phyloP scores from a whole-genome alignment of 1,140 invertebrate species.

The Acromyrmex echinatior region DNA sequence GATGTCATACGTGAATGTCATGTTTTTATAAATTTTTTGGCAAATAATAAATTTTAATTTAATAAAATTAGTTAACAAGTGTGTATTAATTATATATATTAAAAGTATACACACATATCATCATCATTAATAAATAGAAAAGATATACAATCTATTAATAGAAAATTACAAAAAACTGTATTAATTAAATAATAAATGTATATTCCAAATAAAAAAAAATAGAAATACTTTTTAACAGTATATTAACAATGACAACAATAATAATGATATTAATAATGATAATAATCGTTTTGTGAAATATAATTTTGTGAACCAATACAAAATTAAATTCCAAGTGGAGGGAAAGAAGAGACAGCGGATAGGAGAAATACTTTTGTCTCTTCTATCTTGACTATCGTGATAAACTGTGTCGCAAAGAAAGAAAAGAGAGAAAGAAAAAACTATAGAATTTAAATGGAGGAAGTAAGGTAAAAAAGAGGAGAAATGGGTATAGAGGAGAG shows the following conservation, averaged over 20 bases:
- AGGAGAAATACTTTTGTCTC: slow-evolving; percentile 42
- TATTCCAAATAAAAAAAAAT: not conserved
- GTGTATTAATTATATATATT: too few relatives aligned
- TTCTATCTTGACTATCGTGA: slow-evolving; percentile 6
- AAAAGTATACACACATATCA: not conserved
- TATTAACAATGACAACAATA: not conserved
- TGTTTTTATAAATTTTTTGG: too few relatives aligned
- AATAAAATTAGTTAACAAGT: too few relatives aligned
- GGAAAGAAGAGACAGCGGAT: not conserved
- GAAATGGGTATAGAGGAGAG: not conserved
- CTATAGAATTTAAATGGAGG: slow-evolving; percentile 4
- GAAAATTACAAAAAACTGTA: not conserved
- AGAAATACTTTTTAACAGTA: not conserved
- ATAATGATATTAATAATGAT: not conserved
- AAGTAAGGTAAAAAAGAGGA: slow-evolving; percentile 25
- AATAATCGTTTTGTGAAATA: slow-evolving; percentile 4
- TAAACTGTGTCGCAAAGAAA: slow-evolving; percentile 28
- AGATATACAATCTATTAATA: not conserved
- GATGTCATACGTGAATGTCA: not conserved
- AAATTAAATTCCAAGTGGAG: not conserved
- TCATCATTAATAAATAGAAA: not conserved
- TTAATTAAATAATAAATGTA: not conserved
- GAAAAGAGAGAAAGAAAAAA: slow-evolving; percentile 1
- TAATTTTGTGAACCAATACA: slow-evolving; percentile 18
- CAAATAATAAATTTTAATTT: not conserved